Percentiles rank a stretch among this genome's conserved stretches.
Evolutionary conservation across 2,113 vertebrate genomes (phyloP).

Genomic region (Silurus meridionalis): DNA sequence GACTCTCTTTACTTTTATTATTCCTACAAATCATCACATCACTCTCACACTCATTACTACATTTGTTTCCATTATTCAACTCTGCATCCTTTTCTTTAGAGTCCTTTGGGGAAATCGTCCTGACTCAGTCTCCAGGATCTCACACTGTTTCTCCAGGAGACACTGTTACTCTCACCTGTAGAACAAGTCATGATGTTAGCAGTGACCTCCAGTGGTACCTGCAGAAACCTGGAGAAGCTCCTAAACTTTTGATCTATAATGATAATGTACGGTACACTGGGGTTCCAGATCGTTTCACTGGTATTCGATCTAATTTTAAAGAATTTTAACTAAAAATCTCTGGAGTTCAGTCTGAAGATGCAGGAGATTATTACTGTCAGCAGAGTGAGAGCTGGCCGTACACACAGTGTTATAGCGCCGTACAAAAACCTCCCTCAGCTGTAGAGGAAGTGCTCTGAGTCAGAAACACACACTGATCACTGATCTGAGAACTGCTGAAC

Average conservation of each 20-base stretch:
- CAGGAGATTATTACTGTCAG: constrained; percentile 60
- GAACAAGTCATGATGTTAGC: not conserved
- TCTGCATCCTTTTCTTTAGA: too few species aligned
- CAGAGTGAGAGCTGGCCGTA: fast-evolving
- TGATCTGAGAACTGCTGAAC: too few species aligned
- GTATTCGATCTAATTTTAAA: constrained; percentile 46
- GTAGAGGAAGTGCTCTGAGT: too few species aligned
- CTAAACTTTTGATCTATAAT: constrained; percentile 43
- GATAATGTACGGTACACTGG: not conserved
- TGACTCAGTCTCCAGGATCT: constrained; percentile 57
- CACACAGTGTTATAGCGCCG: constrained; percentile 54
- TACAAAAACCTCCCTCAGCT: constrained; percentile 56
- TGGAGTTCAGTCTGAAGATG: constrained; percentile 56
- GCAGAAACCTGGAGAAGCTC: constrained; percentile 57
- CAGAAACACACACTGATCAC: too few species aligned
- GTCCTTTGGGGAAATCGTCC: not conserved
- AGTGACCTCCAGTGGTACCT: constrained; percentile 53
- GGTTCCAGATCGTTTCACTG: constrained; percentile 52
- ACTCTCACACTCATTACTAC: too few species aligned
- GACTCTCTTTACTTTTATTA: too few species aligned
- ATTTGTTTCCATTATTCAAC: too few species aligned
- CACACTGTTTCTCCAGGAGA: constrained; percentile 32
- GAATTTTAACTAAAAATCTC: constrained; percentile 58
- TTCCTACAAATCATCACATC: too few species aligned
- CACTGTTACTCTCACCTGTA: constrained; percentile 53